Conservation (phyloP, 37 sponge, comb jelly and placozoan species). For the Eunapius fragilis region DNA sequence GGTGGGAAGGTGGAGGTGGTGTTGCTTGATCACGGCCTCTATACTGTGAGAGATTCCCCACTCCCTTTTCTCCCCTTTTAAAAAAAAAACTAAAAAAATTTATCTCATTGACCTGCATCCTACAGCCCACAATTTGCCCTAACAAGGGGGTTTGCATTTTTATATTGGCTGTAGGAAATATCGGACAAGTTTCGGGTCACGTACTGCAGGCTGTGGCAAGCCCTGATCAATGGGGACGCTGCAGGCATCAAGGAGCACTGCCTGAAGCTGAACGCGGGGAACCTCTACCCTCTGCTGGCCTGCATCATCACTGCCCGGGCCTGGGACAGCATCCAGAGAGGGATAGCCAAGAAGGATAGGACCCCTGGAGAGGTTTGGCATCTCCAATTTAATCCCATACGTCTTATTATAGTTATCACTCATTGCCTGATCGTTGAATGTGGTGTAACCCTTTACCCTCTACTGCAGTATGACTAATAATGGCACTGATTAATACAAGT, state of each 20-base stretch:
- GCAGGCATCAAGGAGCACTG: conserved; percentile 65
- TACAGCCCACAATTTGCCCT: too few relatives aligned
- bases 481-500: neutral
- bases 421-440: neutral
- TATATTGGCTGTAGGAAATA: conserved; percentile 25
- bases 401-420: neutral
- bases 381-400: neutral
- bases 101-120: too few relatives aligned
- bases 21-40: conserved; percentile 94
- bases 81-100: too few relatives aligned
- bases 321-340: conserved; percentile 83
- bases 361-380: conserved; percentile 54
- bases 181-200: conserved; percentile 83
- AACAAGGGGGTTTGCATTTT: neutral
- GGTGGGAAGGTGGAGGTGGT: conserved; percentile 59
- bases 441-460: neutral
- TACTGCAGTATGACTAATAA: too few relatives aligned
- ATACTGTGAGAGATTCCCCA: conserved; percentile 43
- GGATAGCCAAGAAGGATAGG: conserved; percentile 32
- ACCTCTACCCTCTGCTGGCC: conserved; percentile 87
- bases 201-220: conserved; percentile 93
- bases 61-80: neutral
- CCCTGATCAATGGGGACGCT: conserved; percentile 72
- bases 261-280: conserved; percentile 71
- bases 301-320: conserved; percentile 84